Percentiles rank a stretch among this genome's conserved stretches.
phyloP scores from a whole-genome alignment of 30 jellyfish, hydroid and myxozoan genomes.

The Clytia hemisphaerica region DNA sequence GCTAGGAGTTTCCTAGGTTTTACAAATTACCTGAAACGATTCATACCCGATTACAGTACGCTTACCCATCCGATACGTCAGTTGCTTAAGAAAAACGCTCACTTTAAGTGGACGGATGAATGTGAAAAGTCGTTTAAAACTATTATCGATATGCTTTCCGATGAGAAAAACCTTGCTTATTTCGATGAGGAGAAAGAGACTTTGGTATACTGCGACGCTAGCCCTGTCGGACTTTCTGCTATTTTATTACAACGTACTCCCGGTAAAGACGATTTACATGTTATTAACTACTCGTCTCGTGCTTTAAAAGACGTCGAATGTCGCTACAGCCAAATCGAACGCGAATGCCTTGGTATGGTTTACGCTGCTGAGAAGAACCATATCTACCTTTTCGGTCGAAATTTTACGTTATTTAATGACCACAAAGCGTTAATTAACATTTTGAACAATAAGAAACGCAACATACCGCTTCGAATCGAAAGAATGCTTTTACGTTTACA shows the following conservation, averaged over 20 bases:
- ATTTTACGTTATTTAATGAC: too few species aligned
- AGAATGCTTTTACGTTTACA: too few species aligned
- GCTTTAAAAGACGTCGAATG: constrained; percentile 39
- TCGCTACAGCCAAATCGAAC: constrained; percentile 50
- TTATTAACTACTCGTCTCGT: constrained; percentile 38
- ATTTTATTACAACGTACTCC: background rate
- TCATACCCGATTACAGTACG: constrained; percentile 21
- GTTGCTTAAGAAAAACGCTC: constrained; percentile 4
- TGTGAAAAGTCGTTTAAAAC: background rate
- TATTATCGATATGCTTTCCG: background rate
- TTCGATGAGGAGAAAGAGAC: background rate
- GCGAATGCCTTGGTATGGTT: constrained; percentile 40
- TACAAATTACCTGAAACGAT: constrained; percentile 20
- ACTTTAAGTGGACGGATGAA: constrained; percentile 24
- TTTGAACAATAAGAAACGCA: too few species aligned
- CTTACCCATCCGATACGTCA: constrained; percentile 14
- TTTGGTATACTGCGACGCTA: background rate
- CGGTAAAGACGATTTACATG: background rate
- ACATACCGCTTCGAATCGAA: too few species aligned
- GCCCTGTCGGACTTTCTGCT: background rate
- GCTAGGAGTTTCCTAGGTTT: constrained; percentile 14
- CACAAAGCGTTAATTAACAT: too few species aligned
- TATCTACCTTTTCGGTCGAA: too few species aligned
- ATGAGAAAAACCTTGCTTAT: background rate
- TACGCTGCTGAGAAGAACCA: constrained; percentile 28